Conservation (phyloP, 2,113 vertebrate species). For the Nothocercus julius region DNA sequence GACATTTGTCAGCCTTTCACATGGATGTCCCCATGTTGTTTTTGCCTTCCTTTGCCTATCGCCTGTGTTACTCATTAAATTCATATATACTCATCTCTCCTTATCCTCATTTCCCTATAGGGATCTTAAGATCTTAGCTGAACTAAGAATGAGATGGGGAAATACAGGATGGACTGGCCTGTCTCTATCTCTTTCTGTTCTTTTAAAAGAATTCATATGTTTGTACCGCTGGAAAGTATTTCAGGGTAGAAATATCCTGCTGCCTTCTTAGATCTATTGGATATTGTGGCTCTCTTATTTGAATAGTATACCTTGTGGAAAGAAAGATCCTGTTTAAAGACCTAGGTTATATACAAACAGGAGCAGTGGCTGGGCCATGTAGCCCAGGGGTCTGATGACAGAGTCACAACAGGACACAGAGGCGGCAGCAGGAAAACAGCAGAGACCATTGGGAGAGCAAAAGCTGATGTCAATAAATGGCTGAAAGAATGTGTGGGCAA, state of each 20-base stretch:
- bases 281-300: neutral
- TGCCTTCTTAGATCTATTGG: neutral
- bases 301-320: neutral
- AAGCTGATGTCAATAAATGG: neutral
- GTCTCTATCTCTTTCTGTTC: neutral
- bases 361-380: neutral
- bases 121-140: neutral
- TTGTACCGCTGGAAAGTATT: neutral
- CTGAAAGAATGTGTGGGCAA: neutral
- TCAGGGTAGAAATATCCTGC: neutral
- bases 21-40: neutral
- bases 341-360: neutral
- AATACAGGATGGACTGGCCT: accelerated
- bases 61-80: neutral
- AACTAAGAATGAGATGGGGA: neutral
- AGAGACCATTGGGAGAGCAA: accelerated
- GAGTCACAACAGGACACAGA: neutral
- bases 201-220: neutral
- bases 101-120: neutral
- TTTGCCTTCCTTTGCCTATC: neutral
- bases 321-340: neutral
- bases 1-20: neutral
- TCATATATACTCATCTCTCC: too few species aligned
- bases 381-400: neutral
- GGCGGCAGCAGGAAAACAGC: neutral